A percentile compares a stretch with the other conserved stretches of the same genome.
These are phyloP conservation scores for Ennomos quercinarius DNA, from an alignment of 2,888 invertebrate species.

Conservation along the genomic window DNA sequence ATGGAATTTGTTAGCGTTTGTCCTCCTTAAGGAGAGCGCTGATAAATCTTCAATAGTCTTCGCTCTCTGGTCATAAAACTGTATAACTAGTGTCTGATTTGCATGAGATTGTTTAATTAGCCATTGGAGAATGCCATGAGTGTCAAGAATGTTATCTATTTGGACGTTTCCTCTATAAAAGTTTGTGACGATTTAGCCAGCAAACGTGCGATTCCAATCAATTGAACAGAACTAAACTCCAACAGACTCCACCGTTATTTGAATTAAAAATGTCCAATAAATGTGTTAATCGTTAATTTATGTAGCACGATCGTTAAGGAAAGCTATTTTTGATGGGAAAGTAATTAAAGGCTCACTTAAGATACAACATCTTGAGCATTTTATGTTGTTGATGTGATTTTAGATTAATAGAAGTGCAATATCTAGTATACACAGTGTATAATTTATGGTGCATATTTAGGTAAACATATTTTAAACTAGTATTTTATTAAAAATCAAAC, in stretches of 20 bases:
- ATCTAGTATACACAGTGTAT: too few species aligned
- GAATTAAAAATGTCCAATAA: conserved; percentile 60
- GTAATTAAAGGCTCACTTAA: conserved; percentile 59
- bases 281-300: conserved; percentile 58
- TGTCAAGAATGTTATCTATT: conserved; percentile 69
- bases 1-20: conserved; percentile 61
- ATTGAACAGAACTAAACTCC: conserved; percentile 58
- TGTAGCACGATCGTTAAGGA: conserved; percentile 57
- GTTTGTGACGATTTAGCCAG: conserved; percentile 58
- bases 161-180: conserved; percentile 67
- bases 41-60: conserved; percentile 66
- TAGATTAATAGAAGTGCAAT: too few species aligned
- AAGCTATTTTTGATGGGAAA: conserved; percentile 55
- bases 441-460: too few species aligned
- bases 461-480: too few species aligned
- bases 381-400: conserved; percentile 3
- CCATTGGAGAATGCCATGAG: conserved; percentile 59
- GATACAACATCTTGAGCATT: background rate
- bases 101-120: conserved; percentile 73
- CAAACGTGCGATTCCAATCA: conserved; percentile 63
- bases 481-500: too few species aligned
- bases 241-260: conserved; percentile 68
- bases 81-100: conserved; percentile 72
- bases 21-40: conserved; percentile 61
- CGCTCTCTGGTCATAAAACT: conserved; percentile 66